Percentiles rank a stretch among this genome's conserved stretches.
Evolutionary conservation across 2,888 invertebrate genomes (phyloP).

Genomic region (Blera fallax): DNA sequence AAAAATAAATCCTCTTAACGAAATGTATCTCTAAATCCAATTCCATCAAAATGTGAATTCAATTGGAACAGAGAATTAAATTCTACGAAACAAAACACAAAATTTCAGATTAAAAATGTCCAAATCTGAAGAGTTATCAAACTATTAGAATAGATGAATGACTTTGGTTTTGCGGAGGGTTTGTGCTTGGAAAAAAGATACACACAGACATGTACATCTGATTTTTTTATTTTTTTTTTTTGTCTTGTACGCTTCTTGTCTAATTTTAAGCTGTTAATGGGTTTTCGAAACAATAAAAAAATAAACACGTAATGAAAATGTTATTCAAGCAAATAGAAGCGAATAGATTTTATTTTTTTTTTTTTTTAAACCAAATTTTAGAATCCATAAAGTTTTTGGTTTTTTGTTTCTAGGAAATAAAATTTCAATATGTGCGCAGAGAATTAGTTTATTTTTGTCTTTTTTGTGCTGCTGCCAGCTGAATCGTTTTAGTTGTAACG

Average conservation of each 20-base stretch:
- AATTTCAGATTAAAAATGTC: constrained; percentile 38
- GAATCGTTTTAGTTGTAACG: too few relatives aligned
- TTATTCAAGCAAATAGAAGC: neutral
- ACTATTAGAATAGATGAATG: constrained; percentile 24
- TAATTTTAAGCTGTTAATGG: constrained; percentile 41
- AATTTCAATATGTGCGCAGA: neutral
- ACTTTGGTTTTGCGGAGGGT: neutral
- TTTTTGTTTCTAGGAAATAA: neutral
- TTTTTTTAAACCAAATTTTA: neutral
- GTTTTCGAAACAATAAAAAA: neutral
- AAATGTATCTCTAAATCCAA: too few relatives aligned
- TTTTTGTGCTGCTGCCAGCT: neutral
- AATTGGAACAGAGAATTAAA: constrained; percentile 39
- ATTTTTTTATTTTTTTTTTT: neutral
- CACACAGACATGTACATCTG: neutral
- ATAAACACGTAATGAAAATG: neutral
- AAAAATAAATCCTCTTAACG: constrained; percentile 39
- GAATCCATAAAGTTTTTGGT: neutral
- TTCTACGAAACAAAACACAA: constrained; percentile 35
- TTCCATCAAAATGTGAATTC: constrained; percentile 11
- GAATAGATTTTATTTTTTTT: neutral
- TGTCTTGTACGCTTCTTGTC: neutral
- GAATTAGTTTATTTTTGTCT: neutral
- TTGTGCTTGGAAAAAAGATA: neutral
- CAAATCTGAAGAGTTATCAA: constrained; percentile 18